These are phyloP conservation scores for Cacoxenus indagator DNA, from an alignment of 2,888 invertebrate genomes.

Conservation along the genomic window DNA sequence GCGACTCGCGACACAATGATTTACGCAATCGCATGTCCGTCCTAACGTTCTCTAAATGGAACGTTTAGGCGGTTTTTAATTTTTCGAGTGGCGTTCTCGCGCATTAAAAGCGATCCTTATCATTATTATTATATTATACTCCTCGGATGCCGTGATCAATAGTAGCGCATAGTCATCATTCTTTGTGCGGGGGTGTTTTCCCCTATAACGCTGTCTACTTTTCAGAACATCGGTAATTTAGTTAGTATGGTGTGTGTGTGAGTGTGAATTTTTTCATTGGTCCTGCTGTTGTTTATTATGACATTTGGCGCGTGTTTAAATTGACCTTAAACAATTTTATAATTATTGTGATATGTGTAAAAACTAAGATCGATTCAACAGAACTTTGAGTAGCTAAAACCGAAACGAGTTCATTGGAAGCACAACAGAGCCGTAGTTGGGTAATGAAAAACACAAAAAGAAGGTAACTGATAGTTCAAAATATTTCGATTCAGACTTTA, in stretches of 20 bases:
- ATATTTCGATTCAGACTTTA: too few relatives aligned
- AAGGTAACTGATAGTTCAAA: too few relatives aligned
- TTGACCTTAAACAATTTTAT: slow-evolving; percentile 39
- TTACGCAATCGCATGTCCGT: slow-evolving; percentile 1
- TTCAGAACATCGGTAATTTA: neutral
- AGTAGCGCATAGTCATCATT: slow-evolving; percentile 54
- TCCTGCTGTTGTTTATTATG: slow-evolving; percentile 54
- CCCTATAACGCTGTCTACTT: neutral
- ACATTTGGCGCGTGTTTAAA: slow-evolving; percentile 62
- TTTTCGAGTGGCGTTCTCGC: slow-evolving; percentile 48
- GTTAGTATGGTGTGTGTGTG: neutral
- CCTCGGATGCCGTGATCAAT: slow-evolving; percentile 39
- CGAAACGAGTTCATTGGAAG: too few relatives aligned
- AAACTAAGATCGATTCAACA: neutral
- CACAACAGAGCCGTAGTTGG: too few relatives aligned
- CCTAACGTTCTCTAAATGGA: slow-evolving; percentile 44
- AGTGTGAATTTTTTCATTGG: neutral
- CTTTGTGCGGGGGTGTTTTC: slow-evolving; percentile 47
- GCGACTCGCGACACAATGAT: slow-evolving; percentile 9
- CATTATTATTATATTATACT: slow-evolving; percentile 55
- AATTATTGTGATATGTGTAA: neutral
- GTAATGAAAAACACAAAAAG: too few relatives aligned
- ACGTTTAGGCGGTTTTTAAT: slow-evolving; percentile 54
- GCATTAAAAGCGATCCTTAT: slow-evolving; percentile 52
- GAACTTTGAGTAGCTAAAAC: too few relatives aligned